phyloP scores from a whole-genome alignment of 2,113 vertebrate genomes.

The Erythrolamprus reginae region DNA sequence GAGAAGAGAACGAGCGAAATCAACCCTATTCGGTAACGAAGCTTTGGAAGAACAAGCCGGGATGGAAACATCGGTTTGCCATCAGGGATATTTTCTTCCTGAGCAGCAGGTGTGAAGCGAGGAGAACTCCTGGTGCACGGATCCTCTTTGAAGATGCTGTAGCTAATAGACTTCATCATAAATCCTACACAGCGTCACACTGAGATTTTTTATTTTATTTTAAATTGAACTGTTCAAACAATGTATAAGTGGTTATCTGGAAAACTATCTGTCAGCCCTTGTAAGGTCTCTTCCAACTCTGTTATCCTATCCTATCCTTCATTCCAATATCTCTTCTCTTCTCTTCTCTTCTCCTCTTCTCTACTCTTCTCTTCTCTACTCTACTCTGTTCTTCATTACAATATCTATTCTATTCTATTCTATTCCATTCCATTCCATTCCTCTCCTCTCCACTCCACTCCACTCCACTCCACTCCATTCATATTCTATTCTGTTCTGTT shows the following conservation, averaged over 20 bases:
- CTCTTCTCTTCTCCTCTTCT: too few relatives aligned
- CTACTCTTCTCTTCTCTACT: too few relatives aligned
- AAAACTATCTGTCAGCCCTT: neutral
- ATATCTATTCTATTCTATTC: too few relatives aligned
- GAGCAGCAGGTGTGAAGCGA: neutral
- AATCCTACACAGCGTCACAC: neutral
- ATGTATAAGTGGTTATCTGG: neutral
- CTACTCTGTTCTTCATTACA: too few relatives aligned
- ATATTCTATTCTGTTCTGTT: too few relatives aligned
- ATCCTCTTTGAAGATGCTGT: neutral
- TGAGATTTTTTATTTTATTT: neutral
- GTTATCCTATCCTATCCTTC: too few relatives aligned
- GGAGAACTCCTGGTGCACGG: neutral
- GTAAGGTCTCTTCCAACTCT: too few relatives aligned
- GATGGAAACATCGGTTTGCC: neutral
- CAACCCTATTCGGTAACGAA: neutral
- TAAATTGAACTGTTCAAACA: neutral
- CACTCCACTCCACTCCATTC: too few relatives aligned
- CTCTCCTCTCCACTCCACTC: too few relatives aligned
- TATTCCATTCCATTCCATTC: too few relatives aligned
- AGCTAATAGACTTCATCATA: neutral
- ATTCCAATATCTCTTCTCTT: too few relatives aligned
- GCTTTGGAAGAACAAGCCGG: too few relatives aligned
- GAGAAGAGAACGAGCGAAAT: neutral
- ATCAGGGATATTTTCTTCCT: neutral